Base-by-base conservation (phyloP, 2,888 invertebrate genomes). In the Bhutanitis thaidina region DNA sequence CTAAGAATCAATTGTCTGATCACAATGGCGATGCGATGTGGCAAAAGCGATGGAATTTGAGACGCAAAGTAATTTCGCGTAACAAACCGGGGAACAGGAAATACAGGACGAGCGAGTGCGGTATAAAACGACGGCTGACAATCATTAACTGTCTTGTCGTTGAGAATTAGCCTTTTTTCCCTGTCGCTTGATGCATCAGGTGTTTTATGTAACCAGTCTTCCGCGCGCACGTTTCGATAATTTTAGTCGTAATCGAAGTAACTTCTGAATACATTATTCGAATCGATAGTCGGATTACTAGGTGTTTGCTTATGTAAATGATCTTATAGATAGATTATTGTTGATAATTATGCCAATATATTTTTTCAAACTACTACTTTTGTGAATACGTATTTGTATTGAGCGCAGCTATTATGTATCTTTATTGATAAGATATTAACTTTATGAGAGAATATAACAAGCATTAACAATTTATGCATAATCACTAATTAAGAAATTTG, bases 11-110 rank as follows among this genome's bases (percentile, higher is more conserved):
- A 76, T 78, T 74, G 74, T 52, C 69, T 57, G 69, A 72, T 75
- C 65, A 82, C 83, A 82, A 83, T 83, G 63, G 65, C 35, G 27
- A 59, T 64, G 56, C 53, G 64, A 60, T 53, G 49, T 49, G 34
- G 12, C 34, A 38, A 44, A 58, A 54, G 65, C 64, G 65, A 69
- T 73, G 80, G 79, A 78, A 77, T 80, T 78, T 74, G 69, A 75
- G 67, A 67, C 60, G 64, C 64, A 63, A 60, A 61, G 77, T 65
- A 77, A 80, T 83, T 84, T 83, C 68, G 71, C 76, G 71, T 74
- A 75, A 80, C 71, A 62, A n/a, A 68, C 63, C 62, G 62, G 67
- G 65, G 65, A 83, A 86, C 86, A 74, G 80, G 86, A 84, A 84
- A 85, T 83, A 82, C 85, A 76, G 83, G 86, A 74, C 68, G 49